Conservation (phyloP, 1,140 invertebrate species). For the Zeugodacus cucurbitae region DNA sequence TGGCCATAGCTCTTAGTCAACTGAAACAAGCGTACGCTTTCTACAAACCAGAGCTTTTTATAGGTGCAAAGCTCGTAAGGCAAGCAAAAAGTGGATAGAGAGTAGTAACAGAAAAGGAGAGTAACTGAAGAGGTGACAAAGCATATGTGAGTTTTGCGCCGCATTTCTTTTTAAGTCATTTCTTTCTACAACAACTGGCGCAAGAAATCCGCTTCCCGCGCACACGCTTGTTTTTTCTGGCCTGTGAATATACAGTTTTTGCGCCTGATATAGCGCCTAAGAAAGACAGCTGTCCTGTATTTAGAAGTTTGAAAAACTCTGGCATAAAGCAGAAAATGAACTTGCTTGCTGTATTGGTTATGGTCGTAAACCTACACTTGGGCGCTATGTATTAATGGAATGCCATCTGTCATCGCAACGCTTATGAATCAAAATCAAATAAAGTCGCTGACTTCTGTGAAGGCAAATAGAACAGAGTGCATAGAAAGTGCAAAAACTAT, state of each 20-base stretch:
- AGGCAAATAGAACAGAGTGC: not conserved
- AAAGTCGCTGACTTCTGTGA: slow-evolving; percentile 6
- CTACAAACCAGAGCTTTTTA: not conserved
- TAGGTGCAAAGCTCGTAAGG: not conserved
- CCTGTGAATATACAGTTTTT: not conserved
- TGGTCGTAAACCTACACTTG: not conserved
- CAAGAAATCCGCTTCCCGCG: not conserved
- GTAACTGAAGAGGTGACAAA: not conserved
- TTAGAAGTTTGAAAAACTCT: not conserved
- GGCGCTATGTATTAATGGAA: not conserved
- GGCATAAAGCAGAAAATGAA: not conserved
- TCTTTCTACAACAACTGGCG: not conserved
- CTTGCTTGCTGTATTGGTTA: not conserved
- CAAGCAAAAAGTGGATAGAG: not conserved
- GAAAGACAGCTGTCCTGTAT: not conserved
- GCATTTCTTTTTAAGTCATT: not conserved
- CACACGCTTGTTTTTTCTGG: not conserved
- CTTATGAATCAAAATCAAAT: slow-evolving; percentile 34
- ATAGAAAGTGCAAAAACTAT: not conserved
- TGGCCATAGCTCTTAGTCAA: not conserved
- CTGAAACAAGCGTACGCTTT: not conserved
- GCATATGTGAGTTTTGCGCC: not conserved
- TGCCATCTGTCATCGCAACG: slow-evolving; percentile 16
- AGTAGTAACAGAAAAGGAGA: not conserved
- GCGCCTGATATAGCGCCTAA: not conserved